Conservation (phyloP, 2,888 invertebrate species). For the Xestia sexstrigata region DNA sequence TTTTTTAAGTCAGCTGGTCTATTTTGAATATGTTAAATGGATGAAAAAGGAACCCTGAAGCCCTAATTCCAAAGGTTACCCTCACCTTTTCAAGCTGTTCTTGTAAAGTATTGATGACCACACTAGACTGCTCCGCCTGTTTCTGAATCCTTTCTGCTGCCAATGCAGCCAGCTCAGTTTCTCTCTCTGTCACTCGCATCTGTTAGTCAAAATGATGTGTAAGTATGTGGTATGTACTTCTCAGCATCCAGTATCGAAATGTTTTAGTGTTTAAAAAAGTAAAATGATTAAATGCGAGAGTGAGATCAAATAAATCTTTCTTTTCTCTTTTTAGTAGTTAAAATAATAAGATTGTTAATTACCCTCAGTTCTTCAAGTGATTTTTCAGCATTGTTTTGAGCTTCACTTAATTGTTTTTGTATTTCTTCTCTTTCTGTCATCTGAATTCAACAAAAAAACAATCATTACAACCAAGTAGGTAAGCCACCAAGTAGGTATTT, state of each 20-base stretch:
- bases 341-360: slow-evolving; percentile 41
- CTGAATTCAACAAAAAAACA: slow-evolving; percentile 66
- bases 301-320: neutral
- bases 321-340: neutral
- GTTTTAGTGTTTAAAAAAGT: too few relatives aligned
- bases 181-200: slow-evolving; percentile 79
- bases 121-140: slow-evolving; percentile 82
- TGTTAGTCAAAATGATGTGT: slow-evolving; percentile 52
- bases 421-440: slow-evolving; percentile 82
- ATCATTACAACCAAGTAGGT: neutral
- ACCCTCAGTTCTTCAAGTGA: slow-evolving; percentile 80
- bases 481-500: neutral
- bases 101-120: slow-evolving; percentile 86
- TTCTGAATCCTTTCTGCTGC: slow-evolving; percentile 84
- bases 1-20: neutral
- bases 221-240: neutral
- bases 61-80: neutral
- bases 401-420: slow-evolving; percentile 78
- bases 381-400: slow-evolving; percentile 79
- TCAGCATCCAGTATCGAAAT: too few relatives aligned
- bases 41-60: neutral
- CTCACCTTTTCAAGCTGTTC: slow-evolving; percentile 88
- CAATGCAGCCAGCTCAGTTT: slow-evolving; percentile 82
- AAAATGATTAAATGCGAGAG: neutral
- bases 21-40: neutral